Percentiles rank a stretch among this genome's conserved stretches.
Evolutionary conservation across 2,797 vertebrate species (phyloP).

Genomic region (Tamandua tetradactyla): DNA sequence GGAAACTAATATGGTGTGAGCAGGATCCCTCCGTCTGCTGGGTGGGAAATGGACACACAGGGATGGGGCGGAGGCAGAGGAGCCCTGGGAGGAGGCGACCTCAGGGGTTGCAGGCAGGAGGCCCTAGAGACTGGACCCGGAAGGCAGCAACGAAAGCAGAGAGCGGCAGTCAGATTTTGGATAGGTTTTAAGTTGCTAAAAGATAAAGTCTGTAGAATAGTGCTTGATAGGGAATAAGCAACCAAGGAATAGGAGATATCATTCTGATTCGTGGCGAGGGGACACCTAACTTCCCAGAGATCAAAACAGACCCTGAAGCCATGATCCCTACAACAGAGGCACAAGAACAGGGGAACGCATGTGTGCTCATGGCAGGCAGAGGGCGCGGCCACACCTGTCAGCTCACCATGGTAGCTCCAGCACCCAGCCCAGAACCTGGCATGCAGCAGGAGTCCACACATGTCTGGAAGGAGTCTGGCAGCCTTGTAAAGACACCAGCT

Average conservation of each 20-base stretch:
- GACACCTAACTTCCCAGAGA: background rate
- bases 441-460: background rate
- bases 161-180: background rate
- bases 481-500: background rate
- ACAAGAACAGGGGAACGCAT: background rate
- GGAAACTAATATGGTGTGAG: background rate
- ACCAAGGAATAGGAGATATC: background rate
- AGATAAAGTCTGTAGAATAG: background rate
- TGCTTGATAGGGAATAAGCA: background rate
- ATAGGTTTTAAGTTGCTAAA: background rate
- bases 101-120: accelerated
- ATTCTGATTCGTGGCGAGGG: background rate
- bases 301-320: background rate
- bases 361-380: background rate
- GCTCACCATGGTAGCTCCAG: background rate
- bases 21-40: background rate
- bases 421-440: background rate
- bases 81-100: background rate
- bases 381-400: no score
- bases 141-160: background rate
- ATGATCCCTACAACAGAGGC: background rate
- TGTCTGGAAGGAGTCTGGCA: background rate
- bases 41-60: background rate
- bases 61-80: background rate
- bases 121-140: background rate